These are phyloP conservation scores for Acrocephalus scirpaceus DNA, from an alignment of 2,797 vertebrate genomes.

Conservation along the genomic window DNA sequence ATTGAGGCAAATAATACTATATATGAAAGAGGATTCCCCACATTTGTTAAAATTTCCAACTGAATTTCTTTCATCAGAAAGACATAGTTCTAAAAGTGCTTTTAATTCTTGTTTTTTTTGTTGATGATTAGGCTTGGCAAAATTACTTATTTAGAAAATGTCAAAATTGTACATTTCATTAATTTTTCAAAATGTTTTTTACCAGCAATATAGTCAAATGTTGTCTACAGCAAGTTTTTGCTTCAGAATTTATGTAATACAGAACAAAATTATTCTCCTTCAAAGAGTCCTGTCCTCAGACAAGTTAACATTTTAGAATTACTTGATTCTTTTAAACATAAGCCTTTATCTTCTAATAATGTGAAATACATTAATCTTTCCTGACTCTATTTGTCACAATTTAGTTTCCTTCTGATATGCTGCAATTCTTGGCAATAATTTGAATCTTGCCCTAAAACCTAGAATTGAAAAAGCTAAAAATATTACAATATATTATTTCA, in stretches of 20 bases:
- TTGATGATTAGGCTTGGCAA: background rate
- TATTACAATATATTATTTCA: background rate
- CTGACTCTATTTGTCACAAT: background rate
- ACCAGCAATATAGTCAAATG: background rate
- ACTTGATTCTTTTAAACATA: background rate
- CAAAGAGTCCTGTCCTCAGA: background rate
- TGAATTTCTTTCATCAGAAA: background rate
- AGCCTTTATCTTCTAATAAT: background rate
- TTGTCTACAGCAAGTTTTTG: background rate
- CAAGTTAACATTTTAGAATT: background rate
- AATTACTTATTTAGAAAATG: background rate
- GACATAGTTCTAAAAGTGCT: background rate
- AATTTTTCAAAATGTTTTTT: background rate
- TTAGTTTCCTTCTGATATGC: background rate
- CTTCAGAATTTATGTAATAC: background rate
- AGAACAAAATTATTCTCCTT: background rate
- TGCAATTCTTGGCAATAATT: background rate
- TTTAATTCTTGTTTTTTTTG: background rate
- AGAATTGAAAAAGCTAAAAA: background rate
- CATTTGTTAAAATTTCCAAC: background rate
- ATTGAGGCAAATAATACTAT: background rate
- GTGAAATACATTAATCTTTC: background rate
- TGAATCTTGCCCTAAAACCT: background rate
- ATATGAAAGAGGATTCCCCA: background rate
- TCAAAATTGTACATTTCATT: background rate